phyloP scores from a whole-genome alignment of 2,113 vertebrate genomes.

The Egretta garzetta region DNA sequence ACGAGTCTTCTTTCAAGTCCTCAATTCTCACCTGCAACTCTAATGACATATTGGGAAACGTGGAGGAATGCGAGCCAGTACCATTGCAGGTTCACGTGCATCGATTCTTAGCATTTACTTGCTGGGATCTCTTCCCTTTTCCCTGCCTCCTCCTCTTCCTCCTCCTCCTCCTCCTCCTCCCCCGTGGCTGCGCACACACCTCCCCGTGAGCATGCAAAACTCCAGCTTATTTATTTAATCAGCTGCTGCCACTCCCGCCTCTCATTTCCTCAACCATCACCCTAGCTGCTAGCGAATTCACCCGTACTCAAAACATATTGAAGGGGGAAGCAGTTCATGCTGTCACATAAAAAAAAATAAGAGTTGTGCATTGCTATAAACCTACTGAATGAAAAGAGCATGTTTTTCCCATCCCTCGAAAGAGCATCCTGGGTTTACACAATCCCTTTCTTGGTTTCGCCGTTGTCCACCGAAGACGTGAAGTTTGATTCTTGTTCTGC shows the following conservation, averaged over 20 bases:
- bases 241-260: accelerated
- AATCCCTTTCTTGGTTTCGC: background rate
- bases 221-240: background rate
- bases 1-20: background rate
- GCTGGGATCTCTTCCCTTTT: background rate
- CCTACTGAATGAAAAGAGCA: background rate
- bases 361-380: background rate
- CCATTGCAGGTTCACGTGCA: background rate
- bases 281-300: background rate
- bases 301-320: background rate
- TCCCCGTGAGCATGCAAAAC: background rate
- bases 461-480: background rate
- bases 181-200: accelerated
- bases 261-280: background rate
- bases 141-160: background rate
- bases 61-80: background rate
- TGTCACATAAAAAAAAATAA: background rate
- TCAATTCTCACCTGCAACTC: background rate
- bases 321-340: background rate
- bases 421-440: background rate
- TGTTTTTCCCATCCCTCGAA: accelerated
- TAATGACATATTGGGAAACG: background rate
- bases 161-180: background rate
- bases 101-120: background rate
- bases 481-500: constrained; percentile 28